phyloP scores from a whole-genome alignment of 2,797 vertebrate genomes.

The Loriculus beryllinus region DNA sequence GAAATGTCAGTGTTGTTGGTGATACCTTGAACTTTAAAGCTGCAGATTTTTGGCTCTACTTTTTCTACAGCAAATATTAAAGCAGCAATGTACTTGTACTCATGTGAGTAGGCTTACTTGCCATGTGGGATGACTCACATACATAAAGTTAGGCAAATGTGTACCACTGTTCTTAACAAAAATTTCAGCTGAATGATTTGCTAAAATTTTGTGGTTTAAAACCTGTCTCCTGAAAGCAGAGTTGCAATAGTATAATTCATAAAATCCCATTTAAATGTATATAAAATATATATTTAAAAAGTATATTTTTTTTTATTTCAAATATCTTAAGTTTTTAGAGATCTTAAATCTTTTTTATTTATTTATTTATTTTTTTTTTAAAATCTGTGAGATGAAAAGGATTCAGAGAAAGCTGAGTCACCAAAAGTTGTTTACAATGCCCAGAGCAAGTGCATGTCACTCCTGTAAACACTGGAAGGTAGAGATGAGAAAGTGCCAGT shows the following conservation, averaged over 20 bases:
- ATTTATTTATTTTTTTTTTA: background rate
- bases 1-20: background rate
- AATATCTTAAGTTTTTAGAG: background rate
- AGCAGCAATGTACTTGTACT: background rate
- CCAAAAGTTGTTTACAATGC: background rate
- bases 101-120: background rate
- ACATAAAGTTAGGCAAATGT: background rate
- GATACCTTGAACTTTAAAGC: background rate
- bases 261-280: background rate
- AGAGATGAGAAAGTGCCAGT: background rate
- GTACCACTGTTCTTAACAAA: background rate
- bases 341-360: background rate
- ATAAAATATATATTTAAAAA: background rate
- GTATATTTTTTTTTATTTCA: background rate
- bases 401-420: background rate
- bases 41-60: background rate
- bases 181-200: background rate
- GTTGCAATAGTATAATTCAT: background rate
- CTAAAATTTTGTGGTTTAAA: background rate
- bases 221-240: background rate
- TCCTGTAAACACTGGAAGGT: background rate
- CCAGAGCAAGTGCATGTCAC: background rate
- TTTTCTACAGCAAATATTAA: background rate
- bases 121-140: background rate
- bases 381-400: background rate